Conservation (phyloP, 2,888 invertebrate species). For the Tyria jacobaeae region DNA sequence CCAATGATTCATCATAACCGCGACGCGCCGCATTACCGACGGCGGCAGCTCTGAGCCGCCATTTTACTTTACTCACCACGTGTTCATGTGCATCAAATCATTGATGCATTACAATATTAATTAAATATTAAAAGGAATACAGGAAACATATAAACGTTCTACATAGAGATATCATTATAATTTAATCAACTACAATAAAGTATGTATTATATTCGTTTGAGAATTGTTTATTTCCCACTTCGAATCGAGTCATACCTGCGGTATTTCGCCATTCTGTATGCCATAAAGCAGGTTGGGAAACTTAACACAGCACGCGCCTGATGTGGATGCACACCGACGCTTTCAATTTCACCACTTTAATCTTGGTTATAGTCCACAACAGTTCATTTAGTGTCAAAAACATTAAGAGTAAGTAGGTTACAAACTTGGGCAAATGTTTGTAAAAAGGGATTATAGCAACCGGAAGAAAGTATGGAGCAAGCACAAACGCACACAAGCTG, state of each 20-base stretch:
- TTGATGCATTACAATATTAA: slow-evolving; percentile 33
- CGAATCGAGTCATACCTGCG: slow-evolving; percentile 68
- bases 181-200: background rate
- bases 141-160: background rate
- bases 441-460: slow-evolving; percentile 31
- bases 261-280: slow-evolving; percentile 75
- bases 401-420: slow-evolving; percentile 29
- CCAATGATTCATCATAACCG: slow-evolving; percentile 26
- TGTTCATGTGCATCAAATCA: slow-evolving; percentile 67
- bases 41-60: slow-evolving; percentile 69
- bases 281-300: slow-evolving; percentile 59
- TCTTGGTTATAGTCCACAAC: slow-evolving; percentile 30
- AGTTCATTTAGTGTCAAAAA: slow-evolving; percentile 23
- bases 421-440: slow-evolving; percentile 20
- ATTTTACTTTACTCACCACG: slow-evolving; percentile 82
- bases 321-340: slow-evolving; percentile 44
- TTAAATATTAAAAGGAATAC: background rate
- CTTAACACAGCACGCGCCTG: slow-evolving; percentile 52
- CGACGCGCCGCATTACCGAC: slow-evolving; percentile 28
- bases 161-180: background rate
- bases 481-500: slow-evolving; percentile 61
- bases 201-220: background rate
- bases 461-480: slow-evolving; percentile 39
- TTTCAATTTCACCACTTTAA: slow-evolving; percentile 45
- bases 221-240: slow-evolving; percentile 3